A percentile compares a stretch with the other conserved stretches of the same genome.
Evolutionary conservation across 2,888 invertebrate genomes (phyloP).

Genomic region (Buathra laborator): DNA sequence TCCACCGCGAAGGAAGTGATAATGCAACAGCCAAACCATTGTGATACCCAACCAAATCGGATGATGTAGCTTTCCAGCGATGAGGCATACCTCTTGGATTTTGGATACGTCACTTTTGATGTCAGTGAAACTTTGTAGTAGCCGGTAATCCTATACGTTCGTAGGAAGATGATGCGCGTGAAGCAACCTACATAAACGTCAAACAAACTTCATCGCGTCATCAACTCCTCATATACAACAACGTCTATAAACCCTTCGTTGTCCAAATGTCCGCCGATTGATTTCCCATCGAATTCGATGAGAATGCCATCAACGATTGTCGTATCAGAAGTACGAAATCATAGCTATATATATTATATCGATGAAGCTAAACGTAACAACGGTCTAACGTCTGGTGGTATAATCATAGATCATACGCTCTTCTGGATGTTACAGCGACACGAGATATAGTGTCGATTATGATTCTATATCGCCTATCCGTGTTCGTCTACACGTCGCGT

Average conservation of each 20-base stretch:
- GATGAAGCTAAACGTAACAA: not conserved
- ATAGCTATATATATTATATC: not conserved
- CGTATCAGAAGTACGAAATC: not conserved
- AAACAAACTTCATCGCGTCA: not conserved
- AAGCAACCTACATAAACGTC: not conserved
- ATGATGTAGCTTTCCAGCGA: not conserved
- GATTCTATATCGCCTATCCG: constrained; percentile 1
- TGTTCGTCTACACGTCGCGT: not conserved
- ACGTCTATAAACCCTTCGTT: not conserved
- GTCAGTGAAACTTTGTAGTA: not conserved
- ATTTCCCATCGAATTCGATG: too few relatives aligned
- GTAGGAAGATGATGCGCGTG: not conserved
- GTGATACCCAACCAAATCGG: not conserved
- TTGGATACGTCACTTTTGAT: not conserved
- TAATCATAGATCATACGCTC: constrained; percentile 4
- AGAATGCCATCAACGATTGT: too few relatives aligned
- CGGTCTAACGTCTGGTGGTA: not conserved
- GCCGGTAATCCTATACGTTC: not conserved
- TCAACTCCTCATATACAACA: not conserved
- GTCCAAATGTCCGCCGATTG: too few relatives aligned
- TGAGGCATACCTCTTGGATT: not conserved
- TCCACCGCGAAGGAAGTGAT: not conserved
- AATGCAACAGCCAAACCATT: not conserved
- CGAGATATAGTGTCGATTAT: not conserved
- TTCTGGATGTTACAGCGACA: not conserved